Evolutionary conservation across 2,797 vertebrate genomes (phyloP).

Genomic region (Halcyon leucocephala): DNA sequence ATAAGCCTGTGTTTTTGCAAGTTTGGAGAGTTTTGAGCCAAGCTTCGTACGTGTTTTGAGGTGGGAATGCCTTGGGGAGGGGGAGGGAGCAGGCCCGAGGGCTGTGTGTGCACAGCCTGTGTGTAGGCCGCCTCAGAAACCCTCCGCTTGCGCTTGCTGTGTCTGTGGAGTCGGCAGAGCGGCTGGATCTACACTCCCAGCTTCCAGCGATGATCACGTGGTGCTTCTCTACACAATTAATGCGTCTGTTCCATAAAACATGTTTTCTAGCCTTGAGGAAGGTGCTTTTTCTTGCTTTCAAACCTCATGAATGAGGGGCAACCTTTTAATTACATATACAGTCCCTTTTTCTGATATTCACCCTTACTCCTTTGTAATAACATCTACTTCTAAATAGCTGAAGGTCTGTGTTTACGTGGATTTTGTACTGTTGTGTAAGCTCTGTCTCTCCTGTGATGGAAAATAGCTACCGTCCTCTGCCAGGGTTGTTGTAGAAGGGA

Average conservation of each 20-base stretch:
- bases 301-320: neutral
- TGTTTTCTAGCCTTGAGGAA: neutral
- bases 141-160: neutral
- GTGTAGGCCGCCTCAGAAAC: neutral
- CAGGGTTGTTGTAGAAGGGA: neutral
- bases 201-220: neutral
- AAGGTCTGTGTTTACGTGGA: neutral
- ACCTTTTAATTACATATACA: neutral
- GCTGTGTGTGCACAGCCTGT: neutral
- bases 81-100: neutral
- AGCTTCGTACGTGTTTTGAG: neutral
- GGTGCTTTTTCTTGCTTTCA: neutral
- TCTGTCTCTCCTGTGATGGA: neutral
- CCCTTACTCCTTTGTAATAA: neutral
- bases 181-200: neutral
- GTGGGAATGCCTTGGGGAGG: neutral
- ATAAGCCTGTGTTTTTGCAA: neutral
- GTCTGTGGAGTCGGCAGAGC: neutral
- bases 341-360: neutral
- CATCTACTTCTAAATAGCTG: neutral
- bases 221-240: neutral
- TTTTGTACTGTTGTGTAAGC: neutral
- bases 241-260: neutral
- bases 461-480: neutral
- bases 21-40: fast-evolving